Conservation (phyloP, 2,888 invertebrate species). For the Dermolepida albohirtum region DNA sequence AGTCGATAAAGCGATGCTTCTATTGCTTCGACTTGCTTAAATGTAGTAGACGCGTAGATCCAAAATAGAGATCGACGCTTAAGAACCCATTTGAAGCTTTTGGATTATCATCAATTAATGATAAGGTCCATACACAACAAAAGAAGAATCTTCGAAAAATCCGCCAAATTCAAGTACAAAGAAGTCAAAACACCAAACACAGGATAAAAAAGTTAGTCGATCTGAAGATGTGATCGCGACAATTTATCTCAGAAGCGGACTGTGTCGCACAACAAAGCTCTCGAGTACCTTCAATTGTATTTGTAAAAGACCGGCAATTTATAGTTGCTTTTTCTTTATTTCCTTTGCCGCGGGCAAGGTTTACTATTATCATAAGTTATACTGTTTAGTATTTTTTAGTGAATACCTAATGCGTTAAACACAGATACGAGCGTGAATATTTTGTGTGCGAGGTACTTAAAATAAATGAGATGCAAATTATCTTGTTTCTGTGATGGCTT, state of each 20-base stretch:
- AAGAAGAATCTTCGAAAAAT: conserved; percentile 35
- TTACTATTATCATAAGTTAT: conserved; percentile 55
- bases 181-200: conserved; percentile 41
- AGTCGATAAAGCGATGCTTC: no score
- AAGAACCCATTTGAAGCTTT: conserved; percentile 18
- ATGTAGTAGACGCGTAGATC: not conserved
- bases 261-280: conserved; percentile 36
- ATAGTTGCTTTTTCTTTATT: conserved; percentile 51
- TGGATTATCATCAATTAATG: conserved; percentile 25
- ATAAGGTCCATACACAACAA: conserved; percentile 39
- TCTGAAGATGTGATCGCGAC: conserved; percentile 55
- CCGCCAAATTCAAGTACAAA: conserved; percentile 28
- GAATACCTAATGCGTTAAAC: conserved; percentile 56
- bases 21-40: not conserved
- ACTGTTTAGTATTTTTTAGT: conserved; percentile 59
- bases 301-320: conserved; percentile 62
- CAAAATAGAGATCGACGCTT: conserved; percentile 23
- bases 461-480: conserved; percentile 63
- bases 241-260: conserved; percentile 54
- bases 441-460: conserved; percentile 53
- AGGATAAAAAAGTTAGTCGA: conserved; percentile 41
- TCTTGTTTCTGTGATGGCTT: conserved; percentile 49
- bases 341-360: conserved; percentile 46
- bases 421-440: conserved; percentile 55
- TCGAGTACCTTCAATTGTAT: conserved; percentile 64